Evolutionary conservation across 2,797 vertebrate species (phyloP), one percentile per base, ranked within the genome.

Genomic region (Heteromormyrus szaboi): DNA sequence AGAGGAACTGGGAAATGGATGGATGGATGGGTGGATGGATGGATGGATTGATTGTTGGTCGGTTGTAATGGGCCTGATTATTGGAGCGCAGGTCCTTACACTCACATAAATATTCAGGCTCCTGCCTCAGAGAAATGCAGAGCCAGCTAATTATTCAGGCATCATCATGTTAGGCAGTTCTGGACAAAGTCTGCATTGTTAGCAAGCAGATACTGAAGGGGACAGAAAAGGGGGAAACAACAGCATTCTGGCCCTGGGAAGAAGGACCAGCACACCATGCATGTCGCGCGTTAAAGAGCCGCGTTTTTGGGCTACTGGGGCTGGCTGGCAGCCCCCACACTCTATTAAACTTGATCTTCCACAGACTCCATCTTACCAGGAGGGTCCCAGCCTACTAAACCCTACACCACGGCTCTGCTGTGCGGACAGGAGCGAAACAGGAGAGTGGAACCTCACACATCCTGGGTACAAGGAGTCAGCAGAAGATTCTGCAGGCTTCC

Each of bases 281-380:
- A 56, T 33, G 33, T 50, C 50, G 51, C 68, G 33, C 50, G n/a
- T 59, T 89, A 87, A 87, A 87, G 76, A 62, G 51, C 68, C 22
- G 25, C 68, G 33, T 62, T 29, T 89, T 46, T 25, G 50, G 72
- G 9, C 84, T 89, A 2, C 89, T 3, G 68, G 48, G 76, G 68
- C 33, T n/a, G 41, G 62, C 89, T 54, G 76, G 65, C 89, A 25
- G 85, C 33, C 19, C 59, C 59, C 22, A 29, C 62, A 68, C 25
- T 76, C 17, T 17, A 37, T 2, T 72, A 37, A 41, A 76, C 68
- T 76, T 7, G 68, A 76, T 76, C 68, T 76, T 76, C 68, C 12
- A 19, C 1, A 14, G 4, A 41, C 0, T 12, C 12, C 37, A 37
- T 37, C 12, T 41, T 14, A 14, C 29, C 68, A 7, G 2, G 7